Evolutionary conservation across 1,140 invertebrate species (phyloP), one percentile per base, ranked within the genome.

Genomic region (Copidosoma floridanum): DNA sequence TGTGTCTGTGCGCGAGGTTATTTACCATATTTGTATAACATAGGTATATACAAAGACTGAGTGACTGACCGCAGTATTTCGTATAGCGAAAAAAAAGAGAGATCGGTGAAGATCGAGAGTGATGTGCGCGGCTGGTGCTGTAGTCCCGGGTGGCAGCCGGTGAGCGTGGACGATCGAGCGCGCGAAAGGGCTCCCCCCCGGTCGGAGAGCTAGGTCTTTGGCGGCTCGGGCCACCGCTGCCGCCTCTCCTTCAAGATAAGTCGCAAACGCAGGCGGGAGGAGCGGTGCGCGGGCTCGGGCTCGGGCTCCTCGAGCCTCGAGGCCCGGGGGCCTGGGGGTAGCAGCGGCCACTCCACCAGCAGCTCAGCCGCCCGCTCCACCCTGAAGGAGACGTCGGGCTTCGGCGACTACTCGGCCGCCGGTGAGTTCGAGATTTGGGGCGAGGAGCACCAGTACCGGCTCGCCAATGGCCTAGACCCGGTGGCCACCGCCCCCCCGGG

Each of bases 371-470:
- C 50, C 55, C 57, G 61, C 57, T 32, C 6, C 6, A 12, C 6
- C 29, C 29, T 12, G 29, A 61, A 60, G 61, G 59, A 65, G 20
- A 46, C 61, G 55, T 62, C 59, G 64, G 76, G 76, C 64, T 81
- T 75, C 69, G 76, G 76, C 63, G 79, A 81, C 57, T 81, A 81
- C 54, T 78, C 79, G 64, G 78, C 78, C 65, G 77, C 76, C 65
- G 76, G 79, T 48, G 78, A 81, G 69, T 78, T 81, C 64, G 78
- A 80, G 59, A 76, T 81, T 63, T 80, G 79, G 79, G 77, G 73
- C 47, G 79, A 81, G 62, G 79, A 80, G 47, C 72, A 75, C 50
- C 67, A 65, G 40, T 68, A 70, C 18, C 68, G 68, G 59, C 61
- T 71, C 47, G 55, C 77, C 69, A 77, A 79, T 75, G 77, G 75